Conservation (phyloP, 2,113 vertebrate species). For the Microtus richardsoni region DNA sequence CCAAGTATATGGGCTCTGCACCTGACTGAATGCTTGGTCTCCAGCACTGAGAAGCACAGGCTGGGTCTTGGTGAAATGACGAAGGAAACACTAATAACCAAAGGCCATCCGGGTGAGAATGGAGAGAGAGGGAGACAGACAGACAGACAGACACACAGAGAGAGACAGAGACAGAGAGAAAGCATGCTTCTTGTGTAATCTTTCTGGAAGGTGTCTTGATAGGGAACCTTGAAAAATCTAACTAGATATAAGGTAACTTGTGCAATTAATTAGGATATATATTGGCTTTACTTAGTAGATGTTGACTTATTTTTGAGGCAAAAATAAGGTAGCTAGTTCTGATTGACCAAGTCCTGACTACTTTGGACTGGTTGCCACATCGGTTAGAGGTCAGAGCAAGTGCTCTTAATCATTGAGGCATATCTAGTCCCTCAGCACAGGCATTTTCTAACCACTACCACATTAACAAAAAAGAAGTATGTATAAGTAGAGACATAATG, state of each 20-base stretch:
- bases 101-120: not conserved
- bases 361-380: not conserved
- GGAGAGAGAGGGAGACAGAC: not conserved
- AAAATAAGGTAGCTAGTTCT: not conserved
- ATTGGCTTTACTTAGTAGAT: not conserved
- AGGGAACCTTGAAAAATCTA: too few relatives aligned
- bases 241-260: too few relatives aligned
- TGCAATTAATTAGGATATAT: too few relatives aligned
- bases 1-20: rapidly evolving
- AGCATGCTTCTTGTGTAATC: not conserved
- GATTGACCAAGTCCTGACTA: not conserved
- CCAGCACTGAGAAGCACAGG: not conserved
- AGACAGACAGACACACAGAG: not conserved
- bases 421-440: not conserved
- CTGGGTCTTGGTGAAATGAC: not conserved
- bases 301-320: not conserved
- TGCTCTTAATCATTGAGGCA: not conserved
- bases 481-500: not conserved
- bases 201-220: not conserved
- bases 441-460: not conserved
- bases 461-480: not conserved
- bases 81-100: not conserved
- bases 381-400: not conserved
- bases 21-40: not conserved
- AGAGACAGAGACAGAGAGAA: too few relatives aligned